phyloP scores from a whole-genome alignment of 53 echinoderm and acorn worm species.

The Temnopleurus reevesii region DNA sequence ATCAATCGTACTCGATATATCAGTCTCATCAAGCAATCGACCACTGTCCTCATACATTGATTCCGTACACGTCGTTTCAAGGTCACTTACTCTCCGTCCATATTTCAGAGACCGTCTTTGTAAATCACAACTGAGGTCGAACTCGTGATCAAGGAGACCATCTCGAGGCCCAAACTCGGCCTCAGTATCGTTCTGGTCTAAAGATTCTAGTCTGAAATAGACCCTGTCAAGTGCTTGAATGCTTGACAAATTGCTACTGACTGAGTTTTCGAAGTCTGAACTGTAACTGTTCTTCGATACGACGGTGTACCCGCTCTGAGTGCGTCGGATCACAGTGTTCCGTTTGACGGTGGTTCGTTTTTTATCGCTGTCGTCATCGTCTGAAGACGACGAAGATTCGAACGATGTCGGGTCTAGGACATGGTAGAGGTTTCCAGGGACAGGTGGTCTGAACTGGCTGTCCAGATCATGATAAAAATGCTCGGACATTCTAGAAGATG shows the following conservation, averaged over 20 bases:
- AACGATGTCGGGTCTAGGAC: constrained; percentile 31
- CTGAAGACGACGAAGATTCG: constrained; percentile 29
- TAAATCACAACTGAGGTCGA: constrained; percentile 50
- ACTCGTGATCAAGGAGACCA: constrained; percentile 46
- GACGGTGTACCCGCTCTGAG: constrained; percentile 42
- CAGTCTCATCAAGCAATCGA: constrained; percentile 18
- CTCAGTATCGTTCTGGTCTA: constrained; percentile 5
- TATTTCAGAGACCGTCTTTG: neutral
- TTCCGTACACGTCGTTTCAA: constrained; percentile 49
- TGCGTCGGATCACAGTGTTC: constrained; percentile 36
- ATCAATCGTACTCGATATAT: constrained; percentile 15
- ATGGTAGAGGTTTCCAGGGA: constrained; percentile 29
- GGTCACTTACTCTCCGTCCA: constrained; percentile 34
- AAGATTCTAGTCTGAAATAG: constrained; percentile 46
- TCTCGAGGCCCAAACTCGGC: constrained; percentile 28
- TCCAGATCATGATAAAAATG: constrained; percentile 55
- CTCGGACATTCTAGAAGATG: constrained; percentile 34
- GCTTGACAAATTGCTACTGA: neutral
- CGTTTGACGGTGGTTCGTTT: constrained; percentile 9
- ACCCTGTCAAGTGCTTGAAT: constrained; percentile 18
- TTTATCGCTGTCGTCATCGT: neutral
- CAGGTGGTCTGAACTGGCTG: constrained; percentile 6
- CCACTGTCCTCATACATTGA: constrained; percentile 53
- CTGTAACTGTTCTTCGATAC: constrained; percentile 40
- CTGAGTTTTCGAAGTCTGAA: constrained; percentile 50